Evolutionary conservation across 2,888 invertebrate genomes (phyloP).

Genomic region (Drosophila helvetica): DNA sequence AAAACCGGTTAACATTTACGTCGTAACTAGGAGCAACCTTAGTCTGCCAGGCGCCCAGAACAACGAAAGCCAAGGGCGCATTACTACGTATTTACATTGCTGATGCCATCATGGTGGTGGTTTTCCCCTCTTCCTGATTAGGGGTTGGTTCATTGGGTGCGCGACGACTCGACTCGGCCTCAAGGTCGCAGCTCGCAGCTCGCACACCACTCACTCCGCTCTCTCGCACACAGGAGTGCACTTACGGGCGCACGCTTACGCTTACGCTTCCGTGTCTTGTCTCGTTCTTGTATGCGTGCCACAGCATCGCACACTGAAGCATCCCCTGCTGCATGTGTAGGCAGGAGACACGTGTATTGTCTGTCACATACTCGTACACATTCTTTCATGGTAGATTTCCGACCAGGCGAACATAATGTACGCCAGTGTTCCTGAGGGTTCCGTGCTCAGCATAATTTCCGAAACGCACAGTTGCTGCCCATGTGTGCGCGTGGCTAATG

Average conservation of each 20-base stretch:
- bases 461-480: slow-evolving; percentile 28
- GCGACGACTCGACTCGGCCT: slow-evolving; percentile 31
- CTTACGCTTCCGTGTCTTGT: slow-evolving; percentile 26
- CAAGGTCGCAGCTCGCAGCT: slow-evolving; percentile 56
- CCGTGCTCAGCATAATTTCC: slow-evolving; percentile 27
- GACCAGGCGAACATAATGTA: slow-evolving; percentile 71
- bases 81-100: slow-evolving; percentile 81
- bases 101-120: neutral
- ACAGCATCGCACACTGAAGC: slow-evolving; percentile 53
- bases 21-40: slow-evolving; percentile 84
- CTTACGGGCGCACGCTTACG: slow-evolving; percentile 2
- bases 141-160: slow-evolving; percentile 25
- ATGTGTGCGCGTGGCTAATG: slow-evolving; percentile 31
- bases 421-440: slow-evolving; percentile 17
- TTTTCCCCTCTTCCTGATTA: neutral
- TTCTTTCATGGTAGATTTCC: slow-evolving; percentile 80
- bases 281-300: slow-evolving; percentile 21
- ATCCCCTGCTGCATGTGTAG: slow-evolving; percentile 32
- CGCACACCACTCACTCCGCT: neutral
- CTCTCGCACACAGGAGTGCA: neutral
- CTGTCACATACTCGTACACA: slow-evolving; percentile 76
- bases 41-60: slow-evolving; percentile 80
- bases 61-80: slow-evolving; percentile 23
- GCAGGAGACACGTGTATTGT: slow-evolving; percentile 44
- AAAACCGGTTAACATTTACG: slow-evolving; percentile 82